These are phyloP conservation scores for Nipponia nippon DNA, from an alignment of 2,113 vertebrate genomes.

Conservation along the genomic window DNA sequence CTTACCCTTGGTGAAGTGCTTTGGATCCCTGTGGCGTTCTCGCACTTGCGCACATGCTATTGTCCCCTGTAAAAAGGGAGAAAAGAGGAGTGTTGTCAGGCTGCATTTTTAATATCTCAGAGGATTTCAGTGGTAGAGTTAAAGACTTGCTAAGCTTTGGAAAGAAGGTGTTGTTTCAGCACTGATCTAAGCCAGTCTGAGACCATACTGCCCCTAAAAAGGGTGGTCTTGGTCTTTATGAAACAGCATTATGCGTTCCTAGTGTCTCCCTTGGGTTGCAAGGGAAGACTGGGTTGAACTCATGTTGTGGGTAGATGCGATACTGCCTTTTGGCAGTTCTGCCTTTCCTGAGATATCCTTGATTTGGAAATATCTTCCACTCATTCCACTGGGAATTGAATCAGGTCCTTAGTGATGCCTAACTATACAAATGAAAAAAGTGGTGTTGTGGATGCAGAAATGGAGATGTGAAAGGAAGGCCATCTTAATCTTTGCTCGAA, in stretches of 20 bases:
- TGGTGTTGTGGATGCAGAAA: background rate
- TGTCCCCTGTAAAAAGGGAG: background rate
- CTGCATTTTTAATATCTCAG: background rate
- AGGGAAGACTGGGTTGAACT: background rate
- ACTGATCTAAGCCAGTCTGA: background rate
- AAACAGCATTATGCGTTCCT: background rate
- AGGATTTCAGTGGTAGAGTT: background rate
- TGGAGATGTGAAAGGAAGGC: background rate
- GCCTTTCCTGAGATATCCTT: background rate
- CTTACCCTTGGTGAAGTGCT: background rate
- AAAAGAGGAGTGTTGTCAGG: background rate
- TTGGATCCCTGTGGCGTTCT: background rate
- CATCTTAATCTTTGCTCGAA: background rate
- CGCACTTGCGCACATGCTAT: accelerated
- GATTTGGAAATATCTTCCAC: background rate
- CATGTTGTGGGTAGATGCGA: background rate
- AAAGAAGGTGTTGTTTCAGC: background rate
- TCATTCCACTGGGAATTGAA: background rate
- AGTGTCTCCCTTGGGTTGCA: background rate
- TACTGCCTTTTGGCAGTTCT: background rate
- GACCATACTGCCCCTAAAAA: background rate
- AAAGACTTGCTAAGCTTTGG: background rate
- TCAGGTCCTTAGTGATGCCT: background rate
- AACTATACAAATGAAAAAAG: background rate
- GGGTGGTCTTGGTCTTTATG: background rate